Base-by-base conservation (phyloP, 2,888 invertebrate species). In the Leucophora obtusa region DNA sequence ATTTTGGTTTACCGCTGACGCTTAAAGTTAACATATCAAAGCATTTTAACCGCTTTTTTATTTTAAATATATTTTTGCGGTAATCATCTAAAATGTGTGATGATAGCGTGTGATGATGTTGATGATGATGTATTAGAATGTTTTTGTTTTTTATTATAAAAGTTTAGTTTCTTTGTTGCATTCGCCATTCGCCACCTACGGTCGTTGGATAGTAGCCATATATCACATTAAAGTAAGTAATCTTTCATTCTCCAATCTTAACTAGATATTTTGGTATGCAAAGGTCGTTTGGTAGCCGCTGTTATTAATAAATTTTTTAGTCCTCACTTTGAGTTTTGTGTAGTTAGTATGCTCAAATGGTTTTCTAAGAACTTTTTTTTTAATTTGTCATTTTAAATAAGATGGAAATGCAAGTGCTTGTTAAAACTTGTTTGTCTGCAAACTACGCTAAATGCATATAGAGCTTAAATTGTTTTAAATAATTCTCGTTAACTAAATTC, bases 11-110 rank as follows among this genome's bases (percentile, higher is more conserved):
- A 79, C 54, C 74, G 66, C 77, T 74, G 74, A 65, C 75, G 62
- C 70, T 77, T 70, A 53, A 69, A 60, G 65, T 75, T 69, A 66
- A 75, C 75, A 82, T 82, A 82, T 85, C 86, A 85, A 85, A 85
- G 85, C 60, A 9, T 47, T 68, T 54, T 50, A 28, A 58, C 82
- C 80, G 84, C 84, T 7, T 24, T 60, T 47, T 24, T n/a, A n/a
- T n/a, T 18, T 11, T 28, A 6, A 28, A n/a, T 50, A 56, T 1
- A 51, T 33, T 65, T 63, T 70, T 66, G 81, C 81, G 81, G 81
- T 81, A 81, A 74, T 81, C 73, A 73, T 81, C 77, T 81, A 73
- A 81, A 77, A 73, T 72, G 43, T 53, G 72, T 72, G 66, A 71
- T 76, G 75, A 80, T 63, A 66, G 70, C 47, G 43, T n/a, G 17